A percentile compares a stretch with the other conserved stretches of the same genome.
These are phyloP conservation scores for Archaeoteleia sp. DNA, from an alignment of 2,888 invertebrate species.

Conservation along the genomic window DNA sequence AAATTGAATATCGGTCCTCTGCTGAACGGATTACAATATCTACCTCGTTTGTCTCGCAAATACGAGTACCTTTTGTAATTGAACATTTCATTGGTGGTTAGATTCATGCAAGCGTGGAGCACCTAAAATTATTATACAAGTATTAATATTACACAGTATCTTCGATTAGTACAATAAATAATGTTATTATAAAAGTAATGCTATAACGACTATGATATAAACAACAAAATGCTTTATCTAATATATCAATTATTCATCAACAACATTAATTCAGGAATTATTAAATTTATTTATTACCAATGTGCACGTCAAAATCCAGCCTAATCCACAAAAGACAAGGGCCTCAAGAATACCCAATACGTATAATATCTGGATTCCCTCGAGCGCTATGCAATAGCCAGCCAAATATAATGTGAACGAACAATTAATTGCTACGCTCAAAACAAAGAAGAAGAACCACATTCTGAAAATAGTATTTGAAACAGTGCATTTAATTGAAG, in stretches of 20 bases:
- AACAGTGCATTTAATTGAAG: background rate
- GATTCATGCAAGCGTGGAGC: conserved; percentile 92
- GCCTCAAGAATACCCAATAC: conserved; percentile 89
- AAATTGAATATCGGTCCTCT: conserved; percentile 90
- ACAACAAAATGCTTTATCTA: background rate
- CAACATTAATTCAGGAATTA: background rate
- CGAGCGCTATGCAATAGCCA: conserved; percentile 88
- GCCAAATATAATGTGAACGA: conserved; percentile 92
- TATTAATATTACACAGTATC: background rate
- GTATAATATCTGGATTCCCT: conserved; percentile 90
- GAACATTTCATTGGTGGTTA: conserved; percentile 96
- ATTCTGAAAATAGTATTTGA: conserved; percentile 78
- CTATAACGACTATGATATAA: background rate
- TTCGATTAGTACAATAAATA: too few relatives aligned
- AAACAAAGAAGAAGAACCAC: conserved; percentile 94
- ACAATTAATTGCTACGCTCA: conserved; percentile 91
- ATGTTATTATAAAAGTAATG: too few relatives aligned
- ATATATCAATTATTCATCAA: background rate
- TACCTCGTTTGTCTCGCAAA: conserved; percentile 89
- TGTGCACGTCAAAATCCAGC: conserved; percentile 91
- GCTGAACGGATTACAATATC: conserved; percentile 94
- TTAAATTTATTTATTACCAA: conserved; percentile 80
- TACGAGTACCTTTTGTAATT: conserved; percentile 95
- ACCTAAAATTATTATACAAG: conserved; percentile 79
- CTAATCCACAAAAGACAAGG: conserved; percentile 88